Evolutionary conservation across 2,113 vertebrate genomes (phyloP).

Genomic region (Sceloporus undulatus): DNA sequence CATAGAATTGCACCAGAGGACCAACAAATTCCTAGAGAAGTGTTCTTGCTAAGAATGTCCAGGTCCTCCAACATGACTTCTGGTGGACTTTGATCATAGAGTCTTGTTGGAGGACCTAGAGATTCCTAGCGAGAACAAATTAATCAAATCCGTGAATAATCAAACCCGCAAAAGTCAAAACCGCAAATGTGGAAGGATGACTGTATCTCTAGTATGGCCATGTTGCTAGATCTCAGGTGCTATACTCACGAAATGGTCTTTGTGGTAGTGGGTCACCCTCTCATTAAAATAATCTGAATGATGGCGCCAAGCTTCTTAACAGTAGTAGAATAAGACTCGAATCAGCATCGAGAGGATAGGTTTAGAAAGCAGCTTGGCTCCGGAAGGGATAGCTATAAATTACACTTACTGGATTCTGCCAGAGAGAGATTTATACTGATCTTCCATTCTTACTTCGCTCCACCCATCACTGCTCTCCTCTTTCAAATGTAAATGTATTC

Average conservation of each 20-base stretch:
- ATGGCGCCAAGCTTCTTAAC: not conserved
- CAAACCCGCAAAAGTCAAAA: too few relatives aligned
- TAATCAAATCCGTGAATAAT: too few relatives aligned
- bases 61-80: too few relatives aligned
- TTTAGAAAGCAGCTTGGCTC: not conserved
- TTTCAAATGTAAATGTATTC: not conserved
- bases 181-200: too few relatives aligned
- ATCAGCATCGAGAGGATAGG: not conserved
- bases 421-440: not conserved
- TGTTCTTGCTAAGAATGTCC: too few relatives aligned
- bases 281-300: constrained; percentile 15
- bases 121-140: too few relatives aligned
- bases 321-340: accelerated
- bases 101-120: too few relatives aligned
- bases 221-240: not conserved
- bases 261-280: not conserved
- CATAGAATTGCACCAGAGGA: too few relatives aligned
- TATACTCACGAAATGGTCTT: accelerated
- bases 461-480: not conserved
- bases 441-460: not conserved
- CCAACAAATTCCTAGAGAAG: too few relatives aligned
- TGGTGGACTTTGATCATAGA: too few relatives aligned
- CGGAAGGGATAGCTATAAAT: not conserved
- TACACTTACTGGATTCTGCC: not conserved
- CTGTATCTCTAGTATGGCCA: not conserved